These are phyloP conservation scores for Oreochromis aureus DNA, from an alignment of 2,113 vertebrate species.

Conservation along the genomic window DNA sequence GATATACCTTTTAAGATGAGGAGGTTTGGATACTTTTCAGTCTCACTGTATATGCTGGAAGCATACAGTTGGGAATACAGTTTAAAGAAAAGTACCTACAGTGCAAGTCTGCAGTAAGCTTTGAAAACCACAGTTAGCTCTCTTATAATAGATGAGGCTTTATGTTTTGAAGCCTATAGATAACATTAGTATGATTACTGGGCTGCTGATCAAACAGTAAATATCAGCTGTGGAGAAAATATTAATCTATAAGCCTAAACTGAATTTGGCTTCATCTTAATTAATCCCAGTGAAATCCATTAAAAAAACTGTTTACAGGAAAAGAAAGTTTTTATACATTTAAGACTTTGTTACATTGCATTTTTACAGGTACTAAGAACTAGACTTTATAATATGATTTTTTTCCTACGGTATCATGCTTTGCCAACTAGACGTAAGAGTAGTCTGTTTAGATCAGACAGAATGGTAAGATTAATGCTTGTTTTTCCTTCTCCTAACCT, in stretches of 20 bases:
- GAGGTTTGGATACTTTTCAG: neutral
- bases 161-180: neutral
- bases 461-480: neutral
- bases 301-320: neutral
- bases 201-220: neutral
- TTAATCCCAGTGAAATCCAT: neutral
- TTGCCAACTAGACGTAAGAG: neutral
- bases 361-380: neutral
- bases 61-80: fast-evolving
- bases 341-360: neutral
- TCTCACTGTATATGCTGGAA: neutral
- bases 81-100: neutral
- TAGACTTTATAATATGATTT: neutral
- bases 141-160: neutral
- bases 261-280: neutral
- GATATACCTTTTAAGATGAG: neutral
- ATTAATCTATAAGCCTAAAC: fast-evolving
- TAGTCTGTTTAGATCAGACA: neutral
- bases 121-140: neutral
- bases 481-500: neutral
- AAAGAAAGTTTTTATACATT: neutral
- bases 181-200: neutral
- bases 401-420: neutral
- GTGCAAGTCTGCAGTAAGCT: neutral
- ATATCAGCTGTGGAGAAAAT: neutral